Evolutionary conservation across 2,888 invertebrate genomes (phyloP).

Genomic region (Acanthoscelides obtectus): DNA sequence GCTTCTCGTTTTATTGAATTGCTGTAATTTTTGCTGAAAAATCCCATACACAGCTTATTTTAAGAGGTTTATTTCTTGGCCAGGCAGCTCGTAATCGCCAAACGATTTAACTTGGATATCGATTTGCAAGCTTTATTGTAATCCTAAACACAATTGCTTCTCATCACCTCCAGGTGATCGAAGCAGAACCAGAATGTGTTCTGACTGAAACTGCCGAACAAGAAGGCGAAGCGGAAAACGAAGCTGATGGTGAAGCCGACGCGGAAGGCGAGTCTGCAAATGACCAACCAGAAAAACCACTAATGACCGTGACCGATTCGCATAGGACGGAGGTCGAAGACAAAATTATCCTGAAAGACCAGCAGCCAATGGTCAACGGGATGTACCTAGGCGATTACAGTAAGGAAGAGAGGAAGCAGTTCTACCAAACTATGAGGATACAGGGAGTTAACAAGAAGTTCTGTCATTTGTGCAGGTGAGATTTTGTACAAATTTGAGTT

Average conservation of each 20-base stretch:
- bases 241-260: slow-evolving; percentile 15
- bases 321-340: slow-evolving; percentile 23
- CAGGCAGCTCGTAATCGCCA: too few relatives aligned
- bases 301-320: slow-evolving; percentile 14
- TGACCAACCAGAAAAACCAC: neutral
- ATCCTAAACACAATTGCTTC: too few relatives aligned
- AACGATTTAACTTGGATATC: too few relatives aligned
- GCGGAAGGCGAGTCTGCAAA: slow-evolving; percentile 15
- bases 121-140: too few relatives aligned
- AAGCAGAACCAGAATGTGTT: neutral
- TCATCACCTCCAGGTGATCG: neutral
- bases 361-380: slow-evolving; percentile 38
- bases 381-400: slow-evolving; percentile 38
- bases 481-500: neutral
- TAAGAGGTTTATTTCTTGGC: too few relatives aligned
- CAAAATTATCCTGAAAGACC: slow-evolving; percentile 26
- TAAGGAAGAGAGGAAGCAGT: slow-evolving; percentile 41
- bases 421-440: slow-evolving; percentile 42
- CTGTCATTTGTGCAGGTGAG: slow-evolving; percentile 41
- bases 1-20: too few relatives aligned
- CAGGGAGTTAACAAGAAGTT: slow-evolving; percentile 43
- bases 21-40: too few relatives aligned
- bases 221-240: slow-evolving; percentile 16
- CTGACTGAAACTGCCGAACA: slow-evolving; percentile 1
- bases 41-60: too few relatives aligned